A percentile compares a stretch with the other conserved stretches of the same genome.
phyloP scores from a whole-genome alignment of 2,113 vertebrate genomes.

The Gulo gulo region DNA sequence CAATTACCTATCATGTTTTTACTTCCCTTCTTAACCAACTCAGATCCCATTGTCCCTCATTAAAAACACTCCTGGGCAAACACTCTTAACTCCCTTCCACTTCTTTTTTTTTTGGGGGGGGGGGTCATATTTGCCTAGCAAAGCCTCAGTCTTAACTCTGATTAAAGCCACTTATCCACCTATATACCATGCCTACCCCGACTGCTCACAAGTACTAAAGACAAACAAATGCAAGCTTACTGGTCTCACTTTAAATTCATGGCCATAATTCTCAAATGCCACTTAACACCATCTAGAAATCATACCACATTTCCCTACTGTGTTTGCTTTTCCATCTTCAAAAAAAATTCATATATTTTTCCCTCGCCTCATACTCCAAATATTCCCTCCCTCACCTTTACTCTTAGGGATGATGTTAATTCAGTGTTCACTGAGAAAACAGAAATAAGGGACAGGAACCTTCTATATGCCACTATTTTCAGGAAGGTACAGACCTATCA shows the following conservation, averaged over 20 bases:
- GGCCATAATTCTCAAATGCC: neutral
- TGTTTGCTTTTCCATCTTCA: neutral
- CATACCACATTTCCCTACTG: neutral
- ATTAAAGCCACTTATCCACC: neutral
- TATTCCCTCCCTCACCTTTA: neutral
- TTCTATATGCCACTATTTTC: neutral
- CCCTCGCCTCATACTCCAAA: neutral
- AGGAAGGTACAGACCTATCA: neutral
- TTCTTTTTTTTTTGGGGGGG: neutral
- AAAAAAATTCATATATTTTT: neutral
- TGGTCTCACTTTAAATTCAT: neutral
- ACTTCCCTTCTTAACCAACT: neutral
- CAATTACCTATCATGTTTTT: neutral
- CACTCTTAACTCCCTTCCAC: neutral
- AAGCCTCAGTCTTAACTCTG: slow-evolving; percentile 3
- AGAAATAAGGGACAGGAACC: neutral
- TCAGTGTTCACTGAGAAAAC: slow-evolving; percentile 17
- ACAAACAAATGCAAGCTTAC: slow-evolving; percentile 12
- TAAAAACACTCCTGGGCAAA: slow-evolving; percentile 11
- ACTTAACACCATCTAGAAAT: neutral
- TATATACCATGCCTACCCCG: neutral
- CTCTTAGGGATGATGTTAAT: neutral
- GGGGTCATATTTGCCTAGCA: neutral
- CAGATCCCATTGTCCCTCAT: neutral
- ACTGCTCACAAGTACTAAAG: neutral